Base-by-base conservation (phyloP, 2,888 invertebrate species). In the Drosophila greeni region DNA sequence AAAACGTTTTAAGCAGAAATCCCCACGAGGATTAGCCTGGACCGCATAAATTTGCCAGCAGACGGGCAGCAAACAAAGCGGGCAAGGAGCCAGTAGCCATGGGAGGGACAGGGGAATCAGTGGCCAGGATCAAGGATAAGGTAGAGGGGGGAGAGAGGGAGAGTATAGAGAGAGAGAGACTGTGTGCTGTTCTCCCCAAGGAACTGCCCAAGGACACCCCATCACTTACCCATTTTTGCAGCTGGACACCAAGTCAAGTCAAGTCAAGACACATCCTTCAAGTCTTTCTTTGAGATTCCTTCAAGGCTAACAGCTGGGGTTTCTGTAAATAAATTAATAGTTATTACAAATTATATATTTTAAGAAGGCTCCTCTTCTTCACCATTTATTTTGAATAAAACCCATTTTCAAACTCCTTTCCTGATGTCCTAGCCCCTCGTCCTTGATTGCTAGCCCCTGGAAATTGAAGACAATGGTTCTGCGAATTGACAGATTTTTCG, bases 21-120 rank as follows among this genome's bases (percentile, higher is more conserved):
- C 77, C 84, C 75, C 79, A 79, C 66, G 77, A 75, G 82, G 82
- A 82, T 82, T 82, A 74, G 82, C 74, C 68, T 66, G 84, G 75
- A 79, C 76, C 80, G 80, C 79, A 81, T 82, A 78, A 79, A 83
- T 82, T 83, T 72, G 51, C 70, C 66, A 55, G 39, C 72, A 67
- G 67, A 53, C 55, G 56, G 45, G 42, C n/a, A 45, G 37, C 42
- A 43, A 55, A 54, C 55, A 65, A 39, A 40, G 31, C 53, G 29
- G n/a, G 26, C 37, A 20, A 31, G 45, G 45, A 47, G n/a, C 18
- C 39, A 34, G 9, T 42, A 60, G 29, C 39, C 54, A 64, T n/a
- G 62, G 57, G 53, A 23, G n/a, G 57, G 52, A 31, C 42, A 16
- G 12, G 5, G 42, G 24, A 24, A 24, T 2, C 6, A 12, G 9